These are phyloP conservation scores for Hermodice carunculata DNA, from an alignment of 2,888 invertebrate species.

Conservation along the genomic window DNA sequence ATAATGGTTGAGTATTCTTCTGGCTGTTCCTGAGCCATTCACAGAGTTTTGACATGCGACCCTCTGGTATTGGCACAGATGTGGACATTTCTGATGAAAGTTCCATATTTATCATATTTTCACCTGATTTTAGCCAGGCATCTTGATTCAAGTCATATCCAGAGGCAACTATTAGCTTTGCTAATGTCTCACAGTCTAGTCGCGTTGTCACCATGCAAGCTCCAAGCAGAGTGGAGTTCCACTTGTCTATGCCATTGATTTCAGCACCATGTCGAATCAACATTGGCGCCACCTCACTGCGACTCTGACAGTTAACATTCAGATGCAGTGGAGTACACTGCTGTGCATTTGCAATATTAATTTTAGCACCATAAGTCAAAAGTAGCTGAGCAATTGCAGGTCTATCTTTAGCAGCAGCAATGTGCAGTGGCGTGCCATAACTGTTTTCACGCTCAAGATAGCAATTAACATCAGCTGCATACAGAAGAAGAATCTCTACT, in stretches of 20 bases:
- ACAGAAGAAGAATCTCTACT: conserved; percentile 30
- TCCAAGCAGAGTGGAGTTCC: conserved; percentile 32
- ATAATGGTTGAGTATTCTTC: conserved; percentile 21
- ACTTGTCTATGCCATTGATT: conserved; percentile 24
- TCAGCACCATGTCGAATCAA: conserved; percentile 42
- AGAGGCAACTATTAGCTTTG: conserved; percentile 35
- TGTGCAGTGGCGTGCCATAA: conserved; percentile 41
- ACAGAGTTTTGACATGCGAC: conserved; percentile 36
- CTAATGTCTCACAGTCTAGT: conserved; percentile 40
- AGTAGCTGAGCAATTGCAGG: conserved; percentile 29
- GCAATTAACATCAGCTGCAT: conserved; percentile 35
- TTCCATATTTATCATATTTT: not conserved
- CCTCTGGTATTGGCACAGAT: conserved; percentile 28
- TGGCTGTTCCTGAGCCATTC: conserved; percentile 35
- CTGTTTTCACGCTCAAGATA: conserved; percentile 27
- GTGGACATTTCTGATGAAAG: conserved; percentile 10
- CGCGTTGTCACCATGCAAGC: conserved; percentile 34
- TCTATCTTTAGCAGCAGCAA: conserved; percentile 39
- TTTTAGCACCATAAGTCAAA: conserved; percentile 28
- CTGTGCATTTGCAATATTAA: conserved; percentile 30
- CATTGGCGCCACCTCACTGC: conserved; percentile 32
- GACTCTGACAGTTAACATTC: conserved; percentile 33
- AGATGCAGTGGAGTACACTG: conserved; percentile 39
- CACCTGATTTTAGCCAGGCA: conserved; percentile 27
- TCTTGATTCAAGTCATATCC: conserved; percentile 42